Evolutionary conservation across 2,113 vertebrate genomes (phyloP).

Genomic region (Myiozetetes cayanensis): DNA sequence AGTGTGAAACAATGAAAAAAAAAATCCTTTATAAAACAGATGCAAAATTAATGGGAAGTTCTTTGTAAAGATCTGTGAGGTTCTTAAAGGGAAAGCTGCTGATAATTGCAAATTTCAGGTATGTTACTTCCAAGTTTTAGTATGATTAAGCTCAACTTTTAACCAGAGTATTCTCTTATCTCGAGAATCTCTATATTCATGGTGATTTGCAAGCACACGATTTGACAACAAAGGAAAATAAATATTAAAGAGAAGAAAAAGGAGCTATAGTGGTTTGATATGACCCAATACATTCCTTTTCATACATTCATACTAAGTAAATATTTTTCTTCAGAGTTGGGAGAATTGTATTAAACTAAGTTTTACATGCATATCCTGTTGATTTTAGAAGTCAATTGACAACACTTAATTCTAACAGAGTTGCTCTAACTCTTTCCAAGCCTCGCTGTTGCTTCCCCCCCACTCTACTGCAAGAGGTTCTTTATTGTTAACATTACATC

Average conservation of each 20-base stretch:
- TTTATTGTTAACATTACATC: background rate
- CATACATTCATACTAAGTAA: background rate
- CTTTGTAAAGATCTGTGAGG: background rate
- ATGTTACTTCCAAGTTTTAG: background rate
- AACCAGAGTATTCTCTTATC: background rate
- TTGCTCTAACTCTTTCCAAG: background rate
- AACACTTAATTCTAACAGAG: background rate
- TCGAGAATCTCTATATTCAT: background rate
- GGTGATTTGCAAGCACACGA: background rate
- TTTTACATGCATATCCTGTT: background rate
- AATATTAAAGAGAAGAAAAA: background rate
- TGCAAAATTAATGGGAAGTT: background rate
- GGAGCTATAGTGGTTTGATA: background rate
- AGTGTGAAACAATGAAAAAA: background rate
- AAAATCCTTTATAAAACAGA: background rate
- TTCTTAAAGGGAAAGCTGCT: background rate
- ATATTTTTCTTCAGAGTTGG: background rate
- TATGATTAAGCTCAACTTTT: background rate
- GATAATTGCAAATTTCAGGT: background rate
- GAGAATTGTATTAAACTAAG: background rate
- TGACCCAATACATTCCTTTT: background rate
- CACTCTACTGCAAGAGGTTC: background rate
- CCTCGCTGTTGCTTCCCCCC: background rate
- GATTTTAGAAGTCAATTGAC: background rate
- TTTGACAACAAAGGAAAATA: background rate